These are phyloP conservation scores for Sebastes umbrosus DNA, from an alignment of 2,797 vertebrate genomes.

Conservation along the genomic window DNA sequence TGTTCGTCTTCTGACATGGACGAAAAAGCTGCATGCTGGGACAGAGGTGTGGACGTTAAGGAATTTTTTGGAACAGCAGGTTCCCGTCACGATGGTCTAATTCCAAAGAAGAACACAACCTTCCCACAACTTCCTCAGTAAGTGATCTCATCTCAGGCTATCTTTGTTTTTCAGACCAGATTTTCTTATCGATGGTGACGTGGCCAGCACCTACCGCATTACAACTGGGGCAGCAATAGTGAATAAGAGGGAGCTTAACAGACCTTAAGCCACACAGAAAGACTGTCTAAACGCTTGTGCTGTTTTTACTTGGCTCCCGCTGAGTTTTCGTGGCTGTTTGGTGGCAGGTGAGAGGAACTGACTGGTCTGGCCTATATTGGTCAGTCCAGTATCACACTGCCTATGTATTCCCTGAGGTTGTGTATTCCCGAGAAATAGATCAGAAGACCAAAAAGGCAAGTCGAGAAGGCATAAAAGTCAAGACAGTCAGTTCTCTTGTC, in stretches of 20 bases:
- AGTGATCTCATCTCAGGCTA: conserved; percentile 47
- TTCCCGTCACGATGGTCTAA: conserved; percentile 32
- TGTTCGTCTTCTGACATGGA: conserved; percentile 6
- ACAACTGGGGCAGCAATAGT: conserved; percentile 4
- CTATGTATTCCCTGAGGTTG: conserved; percentile 6
- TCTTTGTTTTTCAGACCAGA: conserved; percentile 45
- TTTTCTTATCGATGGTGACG: conserved; percentile 42
- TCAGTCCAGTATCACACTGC: background rate
- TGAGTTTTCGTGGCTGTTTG: conserved; percentile 15
- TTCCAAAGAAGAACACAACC: conserved; percentile 46
- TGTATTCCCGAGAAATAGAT: conserved; percentile 3
- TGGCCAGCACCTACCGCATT: conserved; percentile 18
- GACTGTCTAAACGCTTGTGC: background rate
- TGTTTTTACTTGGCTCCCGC: conserved; percentile 8
- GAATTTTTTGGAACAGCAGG: conserved; percentile 44
- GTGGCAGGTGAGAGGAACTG: conserved; percentile 8
- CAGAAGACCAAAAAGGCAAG: background rate
- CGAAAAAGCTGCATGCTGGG: background rate
- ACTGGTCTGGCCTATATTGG: background rate
- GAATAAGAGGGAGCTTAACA: conserved; percentile 5
- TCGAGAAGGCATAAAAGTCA: conserved; percentile 3
- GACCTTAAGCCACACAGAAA: conserved; percentile 16
- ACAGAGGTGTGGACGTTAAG: conserved; percentile 28
- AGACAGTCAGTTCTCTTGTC: background rate
- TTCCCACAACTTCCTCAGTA: conserved; percentile 40